Evolutionary conservation across 2,888 invertebrate genomes (phyloP), one percentile per base, ranked within the genome.

Genomic region (Syritta pipiens): DNA sequence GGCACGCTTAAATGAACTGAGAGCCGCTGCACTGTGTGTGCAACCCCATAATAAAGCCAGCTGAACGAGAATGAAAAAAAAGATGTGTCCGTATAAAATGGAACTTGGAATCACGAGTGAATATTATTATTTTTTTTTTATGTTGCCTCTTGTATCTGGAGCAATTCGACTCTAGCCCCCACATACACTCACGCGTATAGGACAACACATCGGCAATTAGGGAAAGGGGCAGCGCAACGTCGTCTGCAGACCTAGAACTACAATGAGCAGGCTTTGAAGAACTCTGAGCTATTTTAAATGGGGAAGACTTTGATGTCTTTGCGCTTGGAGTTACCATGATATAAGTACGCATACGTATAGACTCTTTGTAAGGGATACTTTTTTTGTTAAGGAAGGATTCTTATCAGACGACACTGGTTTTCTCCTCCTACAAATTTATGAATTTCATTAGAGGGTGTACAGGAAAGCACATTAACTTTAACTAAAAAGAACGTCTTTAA

Each of bases 1-100:
- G 30, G 28, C 37, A 53, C 10, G 59, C 40, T 62, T 49, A 76
- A 62, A 69, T 76, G 63, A 69, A 59, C 76, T 19, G 26, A 69
- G 42, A 51, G 28, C 17, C 30, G 24, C 30, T 30, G 10, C 12
- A 30, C 30, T 49, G 19, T 46, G 40, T 44, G 42, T 49, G 24
- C 40, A 48, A 26, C 42, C 32, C 20, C 26, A 51, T 14, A 17
- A 44, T 19, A 17, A 20, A 22, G 14, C 28, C 5, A 30, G 49
- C 7, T 17, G 4, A 35, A 49, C n/a, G n/a, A n/a, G 22, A 32
- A 35, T 37, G 12, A 20, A 40, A 28, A 44, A 10, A 59, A 19
- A 19, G 6, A 12, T 20, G 12, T 7, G 22, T 40, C 14, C 19
- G 32, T 48, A 19, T 26, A 53, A 46, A 65, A 62, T 67, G 48